Conservation (phyloP, 2,113 vertebrate genomes). For the Pseudolaguvia tuberculata region DNA sequence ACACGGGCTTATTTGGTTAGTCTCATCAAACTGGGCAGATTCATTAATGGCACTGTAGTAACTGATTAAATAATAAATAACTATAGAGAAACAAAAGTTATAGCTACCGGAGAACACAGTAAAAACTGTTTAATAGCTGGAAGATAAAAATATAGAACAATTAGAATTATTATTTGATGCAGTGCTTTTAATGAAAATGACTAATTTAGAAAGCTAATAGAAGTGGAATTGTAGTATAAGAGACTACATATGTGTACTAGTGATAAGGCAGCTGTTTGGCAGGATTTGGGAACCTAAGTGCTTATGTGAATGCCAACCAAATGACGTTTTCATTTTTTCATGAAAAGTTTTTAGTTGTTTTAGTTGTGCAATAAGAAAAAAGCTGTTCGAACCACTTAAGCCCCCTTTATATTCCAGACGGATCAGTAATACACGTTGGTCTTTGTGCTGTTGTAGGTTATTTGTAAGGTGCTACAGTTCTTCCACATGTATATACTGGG, state of each 20-base stretch:
- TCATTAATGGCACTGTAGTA: no score
- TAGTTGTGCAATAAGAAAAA: background rate
- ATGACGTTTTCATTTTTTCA: no score
- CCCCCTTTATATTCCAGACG: background rate
- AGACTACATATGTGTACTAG: background rate
- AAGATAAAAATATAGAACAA: no score
- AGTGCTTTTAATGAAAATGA: background rate
- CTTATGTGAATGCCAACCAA: background rate
- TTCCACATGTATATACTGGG: constrained; percentile 95
- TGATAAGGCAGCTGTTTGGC: constrained; percentile 2
- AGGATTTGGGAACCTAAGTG: background rate
- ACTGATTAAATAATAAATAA: no score
- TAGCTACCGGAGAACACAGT: no score
- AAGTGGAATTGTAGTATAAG: background rate
- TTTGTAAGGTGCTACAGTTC: constrained; percentile 92
- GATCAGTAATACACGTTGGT: background rate
- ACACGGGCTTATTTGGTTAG: background rate
- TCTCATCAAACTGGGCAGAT: no score
- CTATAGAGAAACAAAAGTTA: no score
- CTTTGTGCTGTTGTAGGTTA: constrained; percentile 67
- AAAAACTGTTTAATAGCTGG: no score
- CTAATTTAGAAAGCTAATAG: background rate
- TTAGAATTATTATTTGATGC: no score
- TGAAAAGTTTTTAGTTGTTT: constrained; percentile 6
- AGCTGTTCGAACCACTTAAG: no score